Base-by-base conservation (phyloP, 2,113 vertebrate species). In the Pomatorhinus ruficollis region DNA sequence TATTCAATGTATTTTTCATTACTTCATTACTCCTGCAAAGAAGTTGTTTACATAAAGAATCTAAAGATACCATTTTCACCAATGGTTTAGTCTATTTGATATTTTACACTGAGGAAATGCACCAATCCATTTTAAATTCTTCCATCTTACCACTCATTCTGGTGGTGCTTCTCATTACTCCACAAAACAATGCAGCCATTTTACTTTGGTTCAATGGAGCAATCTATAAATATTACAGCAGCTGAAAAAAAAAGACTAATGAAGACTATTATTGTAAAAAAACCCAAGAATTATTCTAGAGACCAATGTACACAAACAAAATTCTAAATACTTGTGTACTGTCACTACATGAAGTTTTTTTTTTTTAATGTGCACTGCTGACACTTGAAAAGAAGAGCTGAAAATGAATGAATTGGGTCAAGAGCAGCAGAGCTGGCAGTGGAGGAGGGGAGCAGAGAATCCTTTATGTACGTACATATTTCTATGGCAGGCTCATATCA, bases 121-220 rank as follows among this genome's bases (percentile, higher is more conserved):
- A 6, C 2, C 23, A 61, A 56, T 60, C 80, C 7, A 53, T 79
- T 83, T 87, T 27, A 77, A 64, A 61, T 69, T 72, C 17, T 93
- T 93, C 71, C 54, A 1, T 83, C 56, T 95, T 86, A 21, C 21
- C 39, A 83, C 74, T 84, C 69, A 31, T 87, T 97, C 95, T 72
- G 78, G 53, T 75, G 42, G 31, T 76, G n/a, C 42, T 52, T 89
- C 42, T 84, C 35, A 50, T 37, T 69, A 69, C 11, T 89, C 14
- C 27, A 61, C 56, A 68, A 96, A 95, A 44, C 57, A 93, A 50
- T 37, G 18, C 30, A 92, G n/a, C 71, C 57, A 83, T 88, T 96
- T 94, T 75, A 80, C 27, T 80, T 19, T 66, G 27, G 64, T 71
- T 96, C 49, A 77, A 12, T 68, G 22, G 49, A 86, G 86, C 63